These are phyloP conservation scores for Montipora capricornis DNA, from an alignment of 64 coral and sea anemone species.

Conservation along the genomic window DNA sequence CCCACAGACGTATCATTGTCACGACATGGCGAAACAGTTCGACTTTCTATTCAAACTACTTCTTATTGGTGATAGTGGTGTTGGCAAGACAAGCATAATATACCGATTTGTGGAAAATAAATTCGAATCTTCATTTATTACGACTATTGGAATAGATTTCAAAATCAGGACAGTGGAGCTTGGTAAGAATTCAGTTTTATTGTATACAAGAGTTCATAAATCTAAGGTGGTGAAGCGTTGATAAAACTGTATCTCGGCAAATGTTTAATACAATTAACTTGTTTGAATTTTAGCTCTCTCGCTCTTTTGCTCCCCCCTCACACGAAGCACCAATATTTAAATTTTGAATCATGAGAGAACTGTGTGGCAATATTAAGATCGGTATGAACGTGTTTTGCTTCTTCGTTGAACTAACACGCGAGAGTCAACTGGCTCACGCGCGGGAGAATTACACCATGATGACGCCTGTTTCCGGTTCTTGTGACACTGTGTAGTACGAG, in stretches of 20 bases:
- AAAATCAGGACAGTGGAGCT: constrained; percentile 95
- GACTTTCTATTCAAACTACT: constrained; percentile 96
- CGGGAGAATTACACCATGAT: too few species aligned
- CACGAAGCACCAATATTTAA: not conserved
- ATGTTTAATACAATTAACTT: too few species aligned
- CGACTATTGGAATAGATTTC: constrained; percentile 97
- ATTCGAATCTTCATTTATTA: constrained; percentile 91
- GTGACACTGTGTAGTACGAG: too few species aligned
- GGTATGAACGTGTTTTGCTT: not conserved
- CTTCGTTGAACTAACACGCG: not conserved
- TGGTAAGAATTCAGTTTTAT: constrained; percentile 53
- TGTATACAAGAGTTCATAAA: not conserved
- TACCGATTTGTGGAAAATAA: constrained; percentile 93
- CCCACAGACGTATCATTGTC: not conserved
- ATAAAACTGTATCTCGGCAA: not conserved
- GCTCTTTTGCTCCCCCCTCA: not conserved
- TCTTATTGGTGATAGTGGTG: constrained; percentile 92
- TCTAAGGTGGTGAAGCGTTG: not conserved
- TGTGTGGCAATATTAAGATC: not conserved
- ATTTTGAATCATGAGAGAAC: not conserved
- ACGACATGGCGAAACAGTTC: constrained; percentile 81
- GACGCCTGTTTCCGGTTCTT: too few species aligned
- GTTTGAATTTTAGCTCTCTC: not conserved
- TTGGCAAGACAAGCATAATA: constrained; percentile 96
- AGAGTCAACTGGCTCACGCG: not conserved